Conservation (phyloP, 2,797 vertebrate species). For the Apodemus agrarius region DNA sequence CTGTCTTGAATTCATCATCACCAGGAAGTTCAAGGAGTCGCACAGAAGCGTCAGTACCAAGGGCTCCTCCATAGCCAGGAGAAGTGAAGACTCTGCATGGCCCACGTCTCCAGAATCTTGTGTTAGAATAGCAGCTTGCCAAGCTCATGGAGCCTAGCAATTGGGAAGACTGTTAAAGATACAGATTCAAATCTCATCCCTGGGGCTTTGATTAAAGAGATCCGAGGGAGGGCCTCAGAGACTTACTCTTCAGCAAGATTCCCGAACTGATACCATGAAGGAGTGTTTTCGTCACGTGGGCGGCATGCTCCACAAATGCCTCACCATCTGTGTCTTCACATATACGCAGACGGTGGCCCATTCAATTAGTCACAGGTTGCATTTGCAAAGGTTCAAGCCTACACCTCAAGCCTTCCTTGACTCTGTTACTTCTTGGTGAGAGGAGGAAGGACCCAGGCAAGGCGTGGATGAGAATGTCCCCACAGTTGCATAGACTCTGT, state of each 20-base stretch:
- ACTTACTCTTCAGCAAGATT: neutral
- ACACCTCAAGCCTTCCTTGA: neutral
- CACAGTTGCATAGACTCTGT: neutral
- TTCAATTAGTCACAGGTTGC: neutral
- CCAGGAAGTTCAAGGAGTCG: neutral
- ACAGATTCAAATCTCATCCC: neutral
- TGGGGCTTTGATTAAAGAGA: neutral
- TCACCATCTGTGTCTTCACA: neutral
- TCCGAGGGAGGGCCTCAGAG: neutral
- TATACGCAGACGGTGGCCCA: neutral
- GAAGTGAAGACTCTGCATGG: neutral
- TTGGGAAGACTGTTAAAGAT: neutral
- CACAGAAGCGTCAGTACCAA: neutral
- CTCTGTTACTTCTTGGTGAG: neutral
- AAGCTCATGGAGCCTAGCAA: constrained; percentile 1
- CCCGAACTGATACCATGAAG: neutral
- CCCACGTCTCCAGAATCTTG: neutral
- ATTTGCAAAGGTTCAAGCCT: neutral
- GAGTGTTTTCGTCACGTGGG: neutral
- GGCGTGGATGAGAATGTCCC: neutral
- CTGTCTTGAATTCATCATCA: constrained; percentile 8
- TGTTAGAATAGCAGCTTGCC: neutral
- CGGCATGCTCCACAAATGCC: neutral
- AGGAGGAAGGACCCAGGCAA: neutral
- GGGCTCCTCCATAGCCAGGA: neutral